Evolutionary conservation across 2,888 invertebrate genomes (phyloP), one percentile per base, ranked within the genome.

Genomic region (Chydorus sphaericus): DNA sequence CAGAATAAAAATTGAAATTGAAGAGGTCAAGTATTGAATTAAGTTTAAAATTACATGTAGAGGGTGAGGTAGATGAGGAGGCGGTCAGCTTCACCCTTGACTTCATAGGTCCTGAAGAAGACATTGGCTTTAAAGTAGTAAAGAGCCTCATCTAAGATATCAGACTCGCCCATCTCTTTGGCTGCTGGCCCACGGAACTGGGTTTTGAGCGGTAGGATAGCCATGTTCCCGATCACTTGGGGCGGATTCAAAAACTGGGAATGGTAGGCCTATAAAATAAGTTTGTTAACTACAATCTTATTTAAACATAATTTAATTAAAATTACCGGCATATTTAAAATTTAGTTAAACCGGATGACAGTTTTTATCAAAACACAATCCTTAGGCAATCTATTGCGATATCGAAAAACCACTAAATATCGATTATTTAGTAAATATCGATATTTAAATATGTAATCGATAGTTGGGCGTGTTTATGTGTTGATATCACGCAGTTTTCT

Each of bases 41-140:
- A n/a, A n/a, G n/a, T n/a, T n/a, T n/a, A n/a, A n/a, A n/a, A n/a
- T n/a, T n/a, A n/a, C n/a, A 97, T 88, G 69, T 97, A 98, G 36
- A 99, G 74, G 1, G 96, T 98, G 49, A 97, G 79, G 69, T 99
- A 99, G 65, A 99, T 98, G 28, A 99, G 75, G 23, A 96, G 88
- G 65, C 98, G 79, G 70, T 98, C 98, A 10, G 93, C 84, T 71
- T 96, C 93, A 63, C 89, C 93, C 90, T 96, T 96, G 59, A 98
- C 93, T 76, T 98, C 97, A 71, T 96, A 98, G 33, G 93, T 96
- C 62, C 96, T 81, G 70, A 98, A 99, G 73, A 98, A 98, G 1
- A 98, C 94, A 74, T 98, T 98, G 1, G 98, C 96, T 74, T 94
- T 97, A 72, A 99, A 99, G 71, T 82, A 98, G 67, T 86, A 87